Conservation (phyloP, 2,113 vertebrate species). For the Neopipo cinnamomea region DNA sequence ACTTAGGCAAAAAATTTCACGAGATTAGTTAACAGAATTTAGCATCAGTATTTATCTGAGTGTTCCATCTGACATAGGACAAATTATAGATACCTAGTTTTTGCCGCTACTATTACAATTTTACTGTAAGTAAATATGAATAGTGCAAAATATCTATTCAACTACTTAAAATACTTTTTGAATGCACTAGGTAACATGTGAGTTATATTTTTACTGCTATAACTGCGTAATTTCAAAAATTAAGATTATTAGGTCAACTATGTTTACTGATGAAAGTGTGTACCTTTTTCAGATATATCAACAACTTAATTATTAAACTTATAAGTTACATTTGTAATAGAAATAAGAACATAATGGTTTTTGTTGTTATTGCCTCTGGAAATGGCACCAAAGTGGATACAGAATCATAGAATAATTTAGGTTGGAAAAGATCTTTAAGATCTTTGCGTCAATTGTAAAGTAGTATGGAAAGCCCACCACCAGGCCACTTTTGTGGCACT, state of each 20-base stretch:
- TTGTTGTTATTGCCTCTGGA: neutral
- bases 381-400: neutral
- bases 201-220: neutral
- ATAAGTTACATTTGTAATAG: neutral
- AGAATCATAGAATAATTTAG: neutral
- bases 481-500: neutral
- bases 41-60: neutral
- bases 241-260: neutral
- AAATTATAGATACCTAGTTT: neutral
- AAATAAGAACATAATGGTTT: neutral
- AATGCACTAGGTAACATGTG: neutral
- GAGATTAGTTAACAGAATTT: neutral
- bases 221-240: neutral
- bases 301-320: neutral
- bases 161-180: neutral
- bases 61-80: neutral
- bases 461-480: neutral
- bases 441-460: neutral
- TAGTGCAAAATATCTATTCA: neutral
- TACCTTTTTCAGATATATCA: neutral
- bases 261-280: neutral
- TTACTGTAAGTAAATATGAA: neutral
- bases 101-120: neutral
- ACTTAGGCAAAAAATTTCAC: neutral
- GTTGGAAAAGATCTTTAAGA: neutral